Percentiles rank a stretch among this genome's conserved stretches.
Evolutionary conservation across 2,113 vertebrate genomes (phyloP).

Genomic region (Atractosteus spatula): DNA sequence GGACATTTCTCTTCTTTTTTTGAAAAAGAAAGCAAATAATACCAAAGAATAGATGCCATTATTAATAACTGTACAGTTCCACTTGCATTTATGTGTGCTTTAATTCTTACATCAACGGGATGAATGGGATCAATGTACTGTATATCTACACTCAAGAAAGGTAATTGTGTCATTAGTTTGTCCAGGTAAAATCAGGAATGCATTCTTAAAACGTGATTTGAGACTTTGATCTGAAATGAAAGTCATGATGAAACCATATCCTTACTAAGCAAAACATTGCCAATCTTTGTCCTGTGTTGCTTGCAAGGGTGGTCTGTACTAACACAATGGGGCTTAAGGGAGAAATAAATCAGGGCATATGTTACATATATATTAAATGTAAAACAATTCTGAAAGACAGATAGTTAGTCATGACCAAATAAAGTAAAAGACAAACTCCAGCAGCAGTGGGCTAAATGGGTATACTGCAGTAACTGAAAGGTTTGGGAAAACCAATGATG

Average conservation of each 20-base stretch:
- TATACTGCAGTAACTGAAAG: slow-evolving; percentile 17
- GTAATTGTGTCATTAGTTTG: slow-evolving; percentile 66
- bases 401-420: slow-evolving; percentile 23
- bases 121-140: slow-evolving; percentile 58
- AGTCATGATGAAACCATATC: slow-evolving; percentile 1
- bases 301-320: no score
- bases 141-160: slow-evolving; percentile 77
- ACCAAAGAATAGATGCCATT: slow-evolving; percentile 56
- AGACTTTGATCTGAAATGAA: slow-evolving; percentile 48
- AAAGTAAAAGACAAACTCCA: slow-evolving; percentile 49
- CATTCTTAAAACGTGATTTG: slow-evolving; percentile 20
- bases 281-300: no score
- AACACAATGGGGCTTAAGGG: no score
- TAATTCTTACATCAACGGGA: slow-evolving; percentile 80
- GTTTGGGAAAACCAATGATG: slow-evolving; percentile 14
- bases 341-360: no score
- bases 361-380: no score
- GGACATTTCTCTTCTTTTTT: slow-evolving; percentile 24
- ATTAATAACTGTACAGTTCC: slow-evolving; percentile 77
- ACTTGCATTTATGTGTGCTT: slow-evolving; percentile 75
- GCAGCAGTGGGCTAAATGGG: slow-evolving; percentile 12
- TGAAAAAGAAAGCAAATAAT: slow-evolving; percentile 23
- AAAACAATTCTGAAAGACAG: no score
- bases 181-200: slow-evolving; percentile 50
- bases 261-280: neutral